These are phyloP conservation scores for Micronisus gabar DNA, from an alignment of 2,113 vertebrate genomes.

Conservation along the genomic window DNA sequence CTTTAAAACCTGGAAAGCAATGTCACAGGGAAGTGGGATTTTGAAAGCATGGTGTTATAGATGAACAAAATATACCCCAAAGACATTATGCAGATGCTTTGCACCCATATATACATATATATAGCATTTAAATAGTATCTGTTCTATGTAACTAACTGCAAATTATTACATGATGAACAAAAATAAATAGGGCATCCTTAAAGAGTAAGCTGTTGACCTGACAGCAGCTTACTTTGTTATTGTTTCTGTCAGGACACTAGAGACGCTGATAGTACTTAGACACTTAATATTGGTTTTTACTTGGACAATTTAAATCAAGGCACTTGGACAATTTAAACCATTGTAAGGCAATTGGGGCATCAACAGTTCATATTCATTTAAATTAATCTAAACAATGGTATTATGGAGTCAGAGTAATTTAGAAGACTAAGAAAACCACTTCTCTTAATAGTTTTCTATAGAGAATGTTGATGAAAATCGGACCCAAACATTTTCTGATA, in stretches of 20 bases:
- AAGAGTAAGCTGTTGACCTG: background rate
- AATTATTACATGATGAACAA: background rate
- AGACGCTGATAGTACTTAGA: background rate
- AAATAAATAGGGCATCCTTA: background rate
- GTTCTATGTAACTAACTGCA: background rate
- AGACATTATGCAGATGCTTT: background rate
- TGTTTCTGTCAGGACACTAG: background rate
- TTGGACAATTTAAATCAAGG: background rate
- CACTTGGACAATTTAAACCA: background rate
- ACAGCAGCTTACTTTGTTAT: background rate
- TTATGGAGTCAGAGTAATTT: background rate
- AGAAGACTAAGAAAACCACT: background rate
- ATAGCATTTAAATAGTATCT: background rate
- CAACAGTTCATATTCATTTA: background rate
- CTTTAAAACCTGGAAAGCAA: background rate
- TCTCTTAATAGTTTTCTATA: background rate
- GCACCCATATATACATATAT: background rate
- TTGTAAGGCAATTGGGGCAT: background rate
- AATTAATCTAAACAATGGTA: background rate
- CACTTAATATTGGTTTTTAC: background rate
- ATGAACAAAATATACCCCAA: background rate
- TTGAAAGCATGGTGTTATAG: background rate
- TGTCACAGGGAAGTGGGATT: background rate
- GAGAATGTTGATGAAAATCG: background rate
- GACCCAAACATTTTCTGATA: background rate